A percentile compares a stretch with the other conserved stretches of the same genome.
Evolutionary conservation across 2,113 vertebrate species (phyloP).

Genomic region (Chloroceryle aenea): DNA sequence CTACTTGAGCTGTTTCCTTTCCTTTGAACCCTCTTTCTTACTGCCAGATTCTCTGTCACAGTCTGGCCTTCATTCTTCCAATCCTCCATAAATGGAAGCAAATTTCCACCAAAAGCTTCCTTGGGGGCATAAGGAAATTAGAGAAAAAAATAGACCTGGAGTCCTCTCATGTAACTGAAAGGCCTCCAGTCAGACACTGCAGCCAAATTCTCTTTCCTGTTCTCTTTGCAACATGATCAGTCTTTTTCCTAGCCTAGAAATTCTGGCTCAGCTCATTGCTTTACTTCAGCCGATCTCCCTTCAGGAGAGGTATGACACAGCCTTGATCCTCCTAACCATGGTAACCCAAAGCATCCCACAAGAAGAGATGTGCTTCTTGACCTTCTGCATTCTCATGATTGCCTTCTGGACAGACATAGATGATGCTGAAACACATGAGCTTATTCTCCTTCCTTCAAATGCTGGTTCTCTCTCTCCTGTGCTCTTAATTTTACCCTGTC

Average conservation of each 20-base stretch:
- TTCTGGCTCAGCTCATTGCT: neutral
- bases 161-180: neutral
- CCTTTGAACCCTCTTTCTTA: conserved; percentile 20
- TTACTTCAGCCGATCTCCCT: neutral
- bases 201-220: conserved; percentile 20
- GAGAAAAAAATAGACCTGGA: neutral
- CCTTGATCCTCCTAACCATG: neutral
- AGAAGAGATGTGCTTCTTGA: neutral
- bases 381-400: neutral
- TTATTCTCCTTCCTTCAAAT: neutral
- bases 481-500: neutral
- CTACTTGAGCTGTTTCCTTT: conserved; percentile 13
- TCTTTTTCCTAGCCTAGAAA: neutral
- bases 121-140: conserved; percentile 37
- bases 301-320: neutral
- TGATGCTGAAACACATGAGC: neutral
- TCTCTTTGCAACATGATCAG: neutral
- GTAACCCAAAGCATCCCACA: neutral
- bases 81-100: conserved; percentile 3
- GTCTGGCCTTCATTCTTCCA: neutral
- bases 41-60: conserved; percentile 43
- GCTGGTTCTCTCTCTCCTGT: neutral
- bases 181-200: neutral
- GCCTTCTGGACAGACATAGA: neutral
- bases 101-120: conserved; percentile 49